Percentiles rank a stretch among this genome's conserved stretches.
Evolutionary conservation across 2,888 invertebrate genomes (phyloP).

Genomic region (Sesamia inferens): DNA sequence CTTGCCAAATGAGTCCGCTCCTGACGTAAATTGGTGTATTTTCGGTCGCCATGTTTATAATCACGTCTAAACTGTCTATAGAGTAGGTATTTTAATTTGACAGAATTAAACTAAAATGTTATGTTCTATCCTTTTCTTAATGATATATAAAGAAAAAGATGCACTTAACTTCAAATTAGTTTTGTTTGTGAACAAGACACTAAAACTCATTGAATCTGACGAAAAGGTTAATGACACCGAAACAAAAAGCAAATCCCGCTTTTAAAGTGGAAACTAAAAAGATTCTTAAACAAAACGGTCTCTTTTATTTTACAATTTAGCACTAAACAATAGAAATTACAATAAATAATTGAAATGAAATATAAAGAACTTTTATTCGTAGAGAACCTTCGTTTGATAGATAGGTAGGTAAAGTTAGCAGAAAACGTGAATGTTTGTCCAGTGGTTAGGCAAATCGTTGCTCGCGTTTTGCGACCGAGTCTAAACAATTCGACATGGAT

Average conservation of each 20-base stretch:
- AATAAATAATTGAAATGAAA: constrained; percentile 2
- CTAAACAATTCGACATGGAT: constrained; percentile 57
- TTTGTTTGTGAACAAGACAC: not conserved
- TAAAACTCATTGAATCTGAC: constrained; percentile 3
- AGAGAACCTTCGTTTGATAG: constrained; percentile 44
- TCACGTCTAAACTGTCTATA: no score
- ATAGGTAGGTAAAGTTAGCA: constrained; percentile 44
- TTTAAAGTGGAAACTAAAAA: constrained; percentile 14
- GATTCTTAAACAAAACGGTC: not conserved
- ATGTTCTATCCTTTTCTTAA: no score
- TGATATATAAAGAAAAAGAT: no score
- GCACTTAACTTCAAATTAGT: no score
- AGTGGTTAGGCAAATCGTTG: constrained; percentile 47
- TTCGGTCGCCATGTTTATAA: no score
- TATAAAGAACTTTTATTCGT: constrained; percentile 23
- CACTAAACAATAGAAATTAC: constrained; percentile 11
- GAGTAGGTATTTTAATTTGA: no score
- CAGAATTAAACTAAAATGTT: no score
- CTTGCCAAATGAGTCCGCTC: no score
- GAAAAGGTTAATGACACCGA: constrained; percentile 16
- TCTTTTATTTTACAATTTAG: constrained; percentile 14
- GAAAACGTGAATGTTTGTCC: constrained; percentile 46
- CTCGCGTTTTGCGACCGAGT: constrained; percentile 31
- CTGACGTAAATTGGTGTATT: no score
- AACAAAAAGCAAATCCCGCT: constrained; percentile 13